These are phyloP conservation scores for Eubasilissa regina DNA, from an alignment of 1,140 invertebrate species.

Conservation along the genomic window DNA sequence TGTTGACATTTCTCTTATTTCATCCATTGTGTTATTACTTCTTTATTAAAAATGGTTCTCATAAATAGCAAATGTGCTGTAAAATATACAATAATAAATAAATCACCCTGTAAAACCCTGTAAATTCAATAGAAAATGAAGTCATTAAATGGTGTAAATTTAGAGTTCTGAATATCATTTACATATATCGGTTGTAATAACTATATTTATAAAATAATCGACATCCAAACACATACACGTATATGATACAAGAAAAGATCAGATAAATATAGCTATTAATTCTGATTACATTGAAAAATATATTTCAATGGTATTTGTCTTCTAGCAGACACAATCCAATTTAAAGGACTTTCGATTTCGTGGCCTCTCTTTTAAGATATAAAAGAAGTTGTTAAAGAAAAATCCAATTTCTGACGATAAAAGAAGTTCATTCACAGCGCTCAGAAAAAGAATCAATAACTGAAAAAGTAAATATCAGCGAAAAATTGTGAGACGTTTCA, in stretches of 20 bases:
- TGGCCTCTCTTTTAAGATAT: conserved; percentile 19
- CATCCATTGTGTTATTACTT: too few species aligned
- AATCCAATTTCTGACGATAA: conserved; percentile 42
- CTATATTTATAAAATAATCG: background rate
- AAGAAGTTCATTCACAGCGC: conserved; percentile 7
- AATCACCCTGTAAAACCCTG: too few species aligned
- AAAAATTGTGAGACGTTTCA: background rate
- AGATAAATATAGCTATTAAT: background rate
- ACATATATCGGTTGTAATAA: too few species aligned
- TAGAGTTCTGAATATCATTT: background rate
- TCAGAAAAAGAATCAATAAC: background rate
- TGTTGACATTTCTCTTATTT: too few species aligned
- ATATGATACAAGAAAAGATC: background rate
- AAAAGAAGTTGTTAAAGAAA: conserved; percentile 35
- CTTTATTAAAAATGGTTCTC: too few species aligned
- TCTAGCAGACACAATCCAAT: conserved; percentile 25
- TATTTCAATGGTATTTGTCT: background rate
- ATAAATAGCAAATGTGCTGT: too few species aligned
- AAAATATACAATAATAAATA: too few species aligned
- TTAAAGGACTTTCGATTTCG: conserved; percentile 37
- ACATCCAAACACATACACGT: background rate
- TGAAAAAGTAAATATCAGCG: background rate
- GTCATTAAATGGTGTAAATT: too few species aligned
- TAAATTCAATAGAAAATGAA: too few species aligned
- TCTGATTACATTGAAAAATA: background rate